Percentiles rank a stretch among this genome's conserved stretches.
These are phyloP conservation scores for Pedetes capensis DNA, from an alignment of 2,113 vertebrate species.

Conservation along the genomic window DNA sequence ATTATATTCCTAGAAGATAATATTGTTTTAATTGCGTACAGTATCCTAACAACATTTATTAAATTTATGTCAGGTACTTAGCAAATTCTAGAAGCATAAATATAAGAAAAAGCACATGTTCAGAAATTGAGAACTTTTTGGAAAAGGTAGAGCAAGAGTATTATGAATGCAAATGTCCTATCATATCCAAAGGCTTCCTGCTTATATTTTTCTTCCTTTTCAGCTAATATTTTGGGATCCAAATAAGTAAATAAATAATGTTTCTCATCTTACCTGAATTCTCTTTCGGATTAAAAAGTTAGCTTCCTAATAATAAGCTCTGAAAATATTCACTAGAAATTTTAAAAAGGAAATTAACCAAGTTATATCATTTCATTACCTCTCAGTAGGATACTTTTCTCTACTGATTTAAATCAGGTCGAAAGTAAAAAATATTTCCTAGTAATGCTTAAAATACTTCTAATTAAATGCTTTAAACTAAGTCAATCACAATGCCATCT, in stretches of 20 bases:
- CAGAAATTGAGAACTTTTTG: background rate
- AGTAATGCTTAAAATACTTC: background rate
- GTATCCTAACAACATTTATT: background rate
- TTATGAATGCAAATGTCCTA: constrained; percentile 23
- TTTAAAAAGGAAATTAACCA: constrained; percentile 42
- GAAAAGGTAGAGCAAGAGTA: background rate
- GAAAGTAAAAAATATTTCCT: constrained; percentile 39
- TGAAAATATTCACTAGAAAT: constrained; percentile 4
- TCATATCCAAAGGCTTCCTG: background rate
- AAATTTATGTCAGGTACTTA: constrained; percentile 12
- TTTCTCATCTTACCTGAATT: background rate
- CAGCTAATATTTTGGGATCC: background rate
- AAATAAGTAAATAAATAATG: background rate
- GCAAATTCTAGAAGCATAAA: constrained; percentile 27
- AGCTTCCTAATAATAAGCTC: constrained; percentile 5
- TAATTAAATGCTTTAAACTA: background rate
- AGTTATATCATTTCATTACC: background rate
- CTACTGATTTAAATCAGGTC: background rate
- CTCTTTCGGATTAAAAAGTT: background rate
- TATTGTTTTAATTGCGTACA: background rate
- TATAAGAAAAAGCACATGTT: background rate
- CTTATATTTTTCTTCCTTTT: background rate
- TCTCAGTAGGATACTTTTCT: background rate
- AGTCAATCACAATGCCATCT: background rate
- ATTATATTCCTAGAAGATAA: constrained; percentile 92